phyloP scores from a whole-genome alignment of 2,888 invertebrate genomes.

The Drosophila stalkeri region DNA sequence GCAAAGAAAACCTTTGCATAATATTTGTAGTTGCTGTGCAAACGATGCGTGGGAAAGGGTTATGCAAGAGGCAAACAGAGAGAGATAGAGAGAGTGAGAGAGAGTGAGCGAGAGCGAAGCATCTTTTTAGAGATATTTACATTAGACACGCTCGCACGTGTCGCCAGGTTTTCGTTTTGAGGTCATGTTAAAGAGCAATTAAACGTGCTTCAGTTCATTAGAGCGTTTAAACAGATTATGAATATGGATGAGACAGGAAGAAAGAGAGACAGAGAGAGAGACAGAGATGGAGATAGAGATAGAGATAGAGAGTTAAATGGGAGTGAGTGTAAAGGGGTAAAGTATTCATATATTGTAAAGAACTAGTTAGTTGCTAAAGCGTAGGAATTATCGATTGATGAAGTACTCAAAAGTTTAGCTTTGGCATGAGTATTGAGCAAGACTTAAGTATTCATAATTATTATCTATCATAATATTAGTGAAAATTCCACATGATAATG shows the following conservation, averaged over 20 bases:
- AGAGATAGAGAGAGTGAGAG: neutral
- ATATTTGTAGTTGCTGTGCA: conserved; percentile 43
- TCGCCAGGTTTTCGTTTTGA: conserved; percentile 40
- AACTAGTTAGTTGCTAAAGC: neutral
- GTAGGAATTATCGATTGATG: neutral
- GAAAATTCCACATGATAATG: too few species aligned
- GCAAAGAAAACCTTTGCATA: conserved; percentile 12
- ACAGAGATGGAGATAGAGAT: neutral
- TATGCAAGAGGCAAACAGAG: conserved; percentile 9
- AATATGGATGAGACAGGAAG: conserved; percentile 6
- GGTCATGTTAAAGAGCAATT: conserved; percentile 74
- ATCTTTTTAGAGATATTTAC: conserved; percentile 45
- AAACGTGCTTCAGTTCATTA: conserved; percentile 78
- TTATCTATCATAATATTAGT: too few species aligned
- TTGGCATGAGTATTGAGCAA: neutral
- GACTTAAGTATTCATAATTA: neutral
- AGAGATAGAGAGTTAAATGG: neutral
- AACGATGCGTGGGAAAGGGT: conserved; percentile 47
- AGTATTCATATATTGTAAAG: neutral
- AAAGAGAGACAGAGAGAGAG: neutral
- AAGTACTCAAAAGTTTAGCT: neutral
- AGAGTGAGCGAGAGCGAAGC: neutral
- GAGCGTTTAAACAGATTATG: conserved; percentile 56
- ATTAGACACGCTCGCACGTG: conserved; percentile 63
- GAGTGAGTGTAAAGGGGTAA: neutral